Conservation (phyloP, 2,888 invertebrate species). For the Pterostichus niger region DNA sequence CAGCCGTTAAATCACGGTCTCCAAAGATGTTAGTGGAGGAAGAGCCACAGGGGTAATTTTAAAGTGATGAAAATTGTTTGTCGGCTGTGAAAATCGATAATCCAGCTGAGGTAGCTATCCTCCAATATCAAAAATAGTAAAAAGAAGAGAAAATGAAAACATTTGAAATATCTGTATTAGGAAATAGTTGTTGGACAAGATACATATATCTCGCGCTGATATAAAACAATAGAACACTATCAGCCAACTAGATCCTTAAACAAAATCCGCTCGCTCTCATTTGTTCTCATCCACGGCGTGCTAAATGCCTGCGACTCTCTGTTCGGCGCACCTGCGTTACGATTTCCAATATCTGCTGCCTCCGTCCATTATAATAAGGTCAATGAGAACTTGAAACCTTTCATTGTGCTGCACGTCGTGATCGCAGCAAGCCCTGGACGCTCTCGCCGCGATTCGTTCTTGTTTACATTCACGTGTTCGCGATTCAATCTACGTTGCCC, state of each 20-base stretch:
- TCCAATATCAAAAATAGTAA: too few relatives aligned
- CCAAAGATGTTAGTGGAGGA: too few relatives aligned
- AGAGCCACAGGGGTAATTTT: too few relatives aligned
- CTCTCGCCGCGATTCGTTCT: constrained; percentile 28
- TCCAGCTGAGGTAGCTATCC: too few relatives aligned
- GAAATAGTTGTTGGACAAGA: neutral
- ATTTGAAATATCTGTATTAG: neutral
- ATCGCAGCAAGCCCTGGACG: constrained; percentile 40
- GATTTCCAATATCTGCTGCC: constrained; percentile 62
- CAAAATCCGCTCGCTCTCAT: constrained; percentile 42
- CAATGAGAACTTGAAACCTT: constrained; percentile 65
- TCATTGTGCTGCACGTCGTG: constrained; percentile 57
- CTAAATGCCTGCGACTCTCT: constrained; percentile 48
- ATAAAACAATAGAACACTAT: constrained; percentile 31
- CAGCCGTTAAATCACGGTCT: too few relatives aligned
- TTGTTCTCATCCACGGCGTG: constrained; percentile 33
- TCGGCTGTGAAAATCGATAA: too few relatives aligned
- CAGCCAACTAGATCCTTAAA: neutral
- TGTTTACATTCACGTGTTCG: constrained; percentile 26
- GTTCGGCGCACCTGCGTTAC: constrained; percentile 62
- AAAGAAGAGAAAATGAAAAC: too few relatives aligned
- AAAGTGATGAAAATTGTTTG: too few relatives aligned
- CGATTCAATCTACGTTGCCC: constrained; percentile 16
- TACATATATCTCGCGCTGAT: constrained; percentile 1
- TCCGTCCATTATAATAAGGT: constrained; percentile 62